These are phyloP conservation scores for Ploceus nigricollis DNA, from an alignment of 2,113 vertebrate species.

Conservation along the genomic window DNA sequence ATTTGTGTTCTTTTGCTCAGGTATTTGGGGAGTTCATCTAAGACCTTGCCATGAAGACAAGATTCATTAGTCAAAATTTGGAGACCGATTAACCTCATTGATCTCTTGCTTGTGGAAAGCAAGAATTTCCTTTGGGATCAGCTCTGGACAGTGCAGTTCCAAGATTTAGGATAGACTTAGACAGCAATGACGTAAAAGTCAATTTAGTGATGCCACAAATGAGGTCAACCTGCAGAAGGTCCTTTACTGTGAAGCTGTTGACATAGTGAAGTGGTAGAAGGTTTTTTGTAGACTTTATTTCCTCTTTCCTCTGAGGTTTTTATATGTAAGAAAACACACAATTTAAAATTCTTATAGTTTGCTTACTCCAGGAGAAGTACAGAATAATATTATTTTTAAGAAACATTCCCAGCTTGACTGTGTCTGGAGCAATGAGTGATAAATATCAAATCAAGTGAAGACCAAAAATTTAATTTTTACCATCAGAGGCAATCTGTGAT, in stretches of 20 bases:
- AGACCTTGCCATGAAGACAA: not conserved
- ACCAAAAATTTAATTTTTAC: constrained; percentile 69
- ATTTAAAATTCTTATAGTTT: constrained; percentile 15
- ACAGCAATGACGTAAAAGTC: not conserved
- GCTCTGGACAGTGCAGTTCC: not conserved
- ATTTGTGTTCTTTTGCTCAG: not conserved
- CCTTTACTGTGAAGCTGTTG: not conserved
- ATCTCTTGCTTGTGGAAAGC: not conserved
- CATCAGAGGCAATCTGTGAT: constrained; percentile 61
- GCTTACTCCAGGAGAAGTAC: constrained; percentile 35
- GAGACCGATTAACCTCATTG: not conserved
- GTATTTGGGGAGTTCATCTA: not conserved
- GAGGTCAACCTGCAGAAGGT: not conserved
- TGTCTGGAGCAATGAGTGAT: constrained; percentile 63
- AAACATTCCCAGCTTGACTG: constrained; percentile 41
- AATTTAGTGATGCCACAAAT: not conserved
- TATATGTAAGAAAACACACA: not conserved
- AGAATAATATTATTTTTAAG: constrained; percentile 23
- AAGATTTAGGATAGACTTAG: not conserved
- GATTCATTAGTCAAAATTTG: not conserved
- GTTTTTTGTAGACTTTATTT: not conserved
- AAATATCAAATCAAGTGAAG: constrained; percentile 71
- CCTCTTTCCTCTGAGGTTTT: not conserved
- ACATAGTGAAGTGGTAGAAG: not conserved
- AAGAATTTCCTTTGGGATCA: not conserved